These are phyloP conservation scores for Beris chalybata DNA, from an alignment of 2,888 invertebrate species.

Conservation along the genomic window DNA sequence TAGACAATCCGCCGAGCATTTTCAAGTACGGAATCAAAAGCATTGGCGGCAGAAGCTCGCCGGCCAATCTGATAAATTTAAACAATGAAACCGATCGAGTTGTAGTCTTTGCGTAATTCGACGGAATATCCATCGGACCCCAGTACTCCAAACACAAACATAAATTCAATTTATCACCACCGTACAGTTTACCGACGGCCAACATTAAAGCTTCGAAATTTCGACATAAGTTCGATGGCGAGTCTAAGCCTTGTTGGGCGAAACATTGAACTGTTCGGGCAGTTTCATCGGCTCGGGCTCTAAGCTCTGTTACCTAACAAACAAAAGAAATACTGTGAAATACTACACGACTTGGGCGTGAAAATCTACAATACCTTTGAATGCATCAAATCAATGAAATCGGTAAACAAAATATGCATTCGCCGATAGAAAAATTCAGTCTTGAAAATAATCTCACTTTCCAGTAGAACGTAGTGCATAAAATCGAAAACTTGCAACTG, in stretches of 20 bases:
- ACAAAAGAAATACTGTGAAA: neutral
- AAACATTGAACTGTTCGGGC: constrained; percentile 77
- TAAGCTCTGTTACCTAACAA: constrained; percentile 68
- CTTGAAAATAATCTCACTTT: constrained; percentile 67
- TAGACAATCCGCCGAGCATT: constrained; percentile 82
- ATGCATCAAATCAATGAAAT: constrained; percentile 92
- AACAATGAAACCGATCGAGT: constrained; percentile 77
- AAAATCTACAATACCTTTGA: constrained; percentile 63
- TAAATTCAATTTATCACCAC: constrained; percentile 68
- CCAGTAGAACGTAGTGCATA: constrained; percentile 71
- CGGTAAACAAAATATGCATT: constrained; percentile 82
- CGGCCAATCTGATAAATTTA: constrained; percentile 88
- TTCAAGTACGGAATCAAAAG: constrained; percentile 84
- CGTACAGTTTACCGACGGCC: constrained; percentile 77
- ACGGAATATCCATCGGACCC: constrained; percentile 55
- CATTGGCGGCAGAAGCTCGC: constrained; percentile 80
- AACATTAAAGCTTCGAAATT: constrained; percentile 84
- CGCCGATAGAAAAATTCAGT: constrained; percentile 83
- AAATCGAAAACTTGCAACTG: constrained; percentile 79
- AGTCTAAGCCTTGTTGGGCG: constrained; percentile 73
- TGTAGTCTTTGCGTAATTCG: constrained; percentile 50
- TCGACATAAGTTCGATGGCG: constrained; percentile 70
- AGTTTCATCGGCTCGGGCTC: constrained; percentile 85
- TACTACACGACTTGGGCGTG: too few relatives aligned
- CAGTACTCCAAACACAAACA: constrained; percentile 81